phyloP scores from a whole-genome alignment of 30 jellyfish, hydroid and myxozoan species.

The Turritopsis dohrnii region DNA sequence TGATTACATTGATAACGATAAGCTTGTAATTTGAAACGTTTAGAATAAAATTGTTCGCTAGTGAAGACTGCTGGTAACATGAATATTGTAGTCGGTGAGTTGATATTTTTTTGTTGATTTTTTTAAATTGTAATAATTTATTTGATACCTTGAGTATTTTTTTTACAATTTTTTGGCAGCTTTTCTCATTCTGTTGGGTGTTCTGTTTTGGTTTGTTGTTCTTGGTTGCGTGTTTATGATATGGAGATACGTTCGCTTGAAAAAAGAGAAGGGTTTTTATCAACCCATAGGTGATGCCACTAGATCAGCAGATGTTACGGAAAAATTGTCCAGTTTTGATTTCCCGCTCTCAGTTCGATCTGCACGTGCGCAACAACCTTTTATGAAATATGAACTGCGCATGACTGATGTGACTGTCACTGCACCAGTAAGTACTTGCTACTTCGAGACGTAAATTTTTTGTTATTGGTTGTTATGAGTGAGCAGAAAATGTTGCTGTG shows the following conservation, averaged over 20 bases:
- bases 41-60: neutral
- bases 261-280: neutral
- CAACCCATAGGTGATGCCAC: neutral
- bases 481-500: too few relatives aligned
- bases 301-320: neutral
- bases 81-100: neutral
- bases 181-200: neutral
- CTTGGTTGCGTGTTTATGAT: neutral
- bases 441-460: too few relatives aligned
- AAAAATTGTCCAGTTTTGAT: neutral
- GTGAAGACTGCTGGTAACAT: neutral
- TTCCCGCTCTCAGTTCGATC: conserved; percentile 14
- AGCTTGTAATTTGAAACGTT: neutral
- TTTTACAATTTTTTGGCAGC: neutral
- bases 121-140: too few relatives aligned
- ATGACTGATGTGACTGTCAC: conserved; percentile 10
- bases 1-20: neutral
- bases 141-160: neutral
- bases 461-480: too few relatives aligned
- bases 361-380: neutral
- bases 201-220: neutral
- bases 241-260: neutral
- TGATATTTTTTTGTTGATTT: neutral
- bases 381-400: conserved; percentile 1
- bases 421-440: conserved; percentile 17